Evolutionary conservation across 2,113 vertebrate genomes (phyloP), one percentile per base, ranked within the genome.

Genomic region (Micromys minutus): DNA sequence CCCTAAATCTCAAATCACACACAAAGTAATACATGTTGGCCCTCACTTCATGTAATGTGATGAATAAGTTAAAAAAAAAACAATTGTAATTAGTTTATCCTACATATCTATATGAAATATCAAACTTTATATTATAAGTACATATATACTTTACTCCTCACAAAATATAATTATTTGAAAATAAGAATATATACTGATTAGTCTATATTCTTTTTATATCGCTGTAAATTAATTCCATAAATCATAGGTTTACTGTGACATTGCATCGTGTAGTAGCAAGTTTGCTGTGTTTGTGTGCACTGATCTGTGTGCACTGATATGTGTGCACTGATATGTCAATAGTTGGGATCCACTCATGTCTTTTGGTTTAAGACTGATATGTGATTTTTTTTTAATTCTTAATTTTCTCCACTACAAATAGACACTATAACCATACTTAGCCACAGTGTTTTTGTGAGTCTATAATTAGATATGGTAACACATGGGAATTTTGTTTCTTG

Each of bases 391-490:
- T n/a, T 89, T 45, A 77, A n/a, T 83, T 17, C 21, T 77, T 52
- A 61, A 6, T 87, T 87, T 5, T 10, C 11, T 84, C 50, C 42
- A 81, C 16, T 94, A 15, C 1, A 84, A 71, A 74, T 67, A 16
- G 24, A 15, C 4, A 42, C 87, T 90, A 75, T 65, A 63, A 81
- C 16, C n/a, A 65, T 13, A 45, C 34, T 72, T 92, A 84, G 29
- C 92, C 22, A 63, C 17, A 74, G n/a, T 10, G 2, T 65, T 93
- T 16, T 80, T 74, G 4, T 92, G 63, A 74, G 45, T 24, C 52
- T 91, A 75, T 91, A 88, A 80, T 85, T 63, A 84, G 9, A 45
- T 42, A 72, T 95, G 8, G 45, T 65, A 89, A 79, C 50, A 22
- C 11, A 36, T 12, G 9, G 75, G 11, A 85, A 69, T 75, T 8